Evolutionary conservation across 2,888 invertebrate genomes (phyloP).

Genomic region (Tetramorium bicarinatum): DNA sequence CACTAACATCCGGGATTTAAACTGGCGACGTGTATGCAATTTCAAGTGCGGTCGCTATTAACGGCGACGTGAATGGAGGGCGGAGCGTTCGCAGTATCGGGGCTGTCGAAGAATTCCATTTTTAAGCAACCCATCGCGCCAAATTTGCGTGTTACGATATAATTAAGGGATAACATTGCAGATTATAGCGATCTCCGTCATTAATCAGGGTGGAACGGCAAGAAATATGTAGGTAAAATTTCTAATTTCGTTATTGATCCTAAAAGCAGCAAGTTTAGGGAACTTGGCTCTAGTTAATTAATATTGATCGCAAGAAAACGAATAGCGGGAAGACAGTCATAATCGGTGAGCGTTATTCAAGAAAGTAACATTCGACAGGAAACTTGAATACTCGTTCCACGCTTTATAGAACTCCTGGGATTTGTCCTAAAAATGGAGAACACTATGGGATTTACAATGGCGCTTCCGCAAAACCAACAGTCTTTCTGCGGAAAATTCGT

Average conservation of each 20-base stretch:
- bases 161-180: neutral
- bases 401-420: constrained; percentile 63
- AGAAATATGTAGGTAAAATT: neutral
- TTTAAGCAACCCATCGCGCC: neutral
- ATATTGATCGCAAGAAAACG: neutral
- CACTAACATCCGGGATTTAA: constrained; percentile 38
- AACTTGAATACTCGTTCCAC: constrained; percentile 58
- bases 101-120: constrained; percentile 10
- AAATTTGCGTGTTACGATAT: constrained; percentile 36
- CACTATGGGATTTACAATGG: constrained; percentile 27
- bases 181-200: neutral
- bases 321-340: neutral
- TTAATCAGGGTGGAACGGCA: neutral
- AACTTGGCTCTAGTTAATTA: constrained; percentile 3
- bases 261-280: neutral
- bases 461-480: constrained; percentile 43
- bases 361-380: constrained; percentile 39
- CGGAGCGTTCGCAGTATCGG: neutral
- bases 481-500: constrained; percentile 59
- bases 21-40: constrained; percentile 35
- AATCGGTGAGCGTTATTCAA: neutral
- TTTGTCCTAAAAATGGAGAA: constrained; percentile 49
- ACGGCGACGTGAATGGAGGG: constrained; percentile 26
- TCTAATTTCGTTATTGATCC: neutral
- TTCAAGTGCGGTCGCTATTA: constrained; percentile 35